Conservation (phyloP, 2,888 invertebrate species). For the Caradrina kadenii region DNA sequence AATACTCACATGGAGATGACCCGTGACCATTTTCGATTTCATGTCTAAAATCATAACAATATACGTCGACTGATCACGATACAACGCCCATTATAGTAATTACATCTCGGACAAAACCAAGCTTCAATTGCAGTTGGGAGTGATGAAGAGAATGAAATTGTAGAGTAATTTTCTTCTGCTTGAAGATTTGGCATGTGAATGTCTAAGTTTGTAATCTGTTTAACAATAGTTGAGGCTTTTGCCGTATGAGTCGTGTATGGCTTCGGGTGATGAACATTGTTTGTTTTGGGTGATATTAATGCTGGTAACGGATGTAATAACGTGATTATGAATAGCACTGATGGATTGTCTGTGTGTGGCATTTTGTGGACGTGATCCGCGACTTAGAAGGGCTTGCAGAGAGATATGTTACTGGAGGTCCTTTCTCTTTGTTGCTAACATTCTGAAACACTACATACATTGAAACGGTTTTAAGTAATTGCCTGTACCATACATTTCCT, state of each 20-base stretch:
- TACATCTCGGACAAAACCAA: conserved; percentile 77
- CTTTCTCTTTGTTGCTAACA: conserved; percentile 52
- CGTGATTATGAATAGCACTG: conserved; percentile 77
- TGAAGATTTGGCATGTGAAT: conserved; percentile 59
- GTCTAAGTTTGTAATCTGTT: conserved; percentile 73
- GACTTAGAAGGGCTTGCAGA: conserved; percentile 52
- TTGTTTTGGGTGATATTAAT: conserved; percentile 83
- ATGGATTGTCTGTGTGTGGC: conserved; percentile 76
- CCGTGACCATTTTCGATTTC: conserved; percentile 86
- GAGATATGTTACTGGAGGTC: conserved; percentile 42
- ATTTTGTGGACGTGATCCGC: conserved; percentile 64
- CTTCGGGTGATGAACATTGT: conserved; percentile 86
- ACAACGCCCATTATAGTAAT: conserved; percentile 85
- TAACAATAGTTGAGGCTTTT: conserved; percentile 84
- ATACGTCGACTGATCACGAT: conserved; percentile 84
- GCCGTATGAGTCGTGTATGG: conserved; percentile 83
- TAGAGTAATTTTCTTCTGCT: conserved; percentile 40
- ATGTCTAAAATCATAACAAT: conserved; percentile 88
- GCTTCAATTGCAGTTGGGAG: conserved; percentile 67
- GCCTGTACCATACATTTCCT: conserved; percentile 50
- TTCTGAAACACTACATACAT: conserved; percentile 38
- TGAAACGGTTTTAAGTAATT: conserved; percentile 51
- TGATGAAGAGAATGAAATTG: conserved; percentile 25
- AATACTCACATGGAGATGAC: conserved; percentile 81
- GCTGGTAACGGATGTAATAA: conserved; percentile 72